These are phyloP conservation scores for Sinohyriopsis cumingii DNA, from an alignment of 2,888 invertebrate genomes.

Conservation along the genomic window DNA sequence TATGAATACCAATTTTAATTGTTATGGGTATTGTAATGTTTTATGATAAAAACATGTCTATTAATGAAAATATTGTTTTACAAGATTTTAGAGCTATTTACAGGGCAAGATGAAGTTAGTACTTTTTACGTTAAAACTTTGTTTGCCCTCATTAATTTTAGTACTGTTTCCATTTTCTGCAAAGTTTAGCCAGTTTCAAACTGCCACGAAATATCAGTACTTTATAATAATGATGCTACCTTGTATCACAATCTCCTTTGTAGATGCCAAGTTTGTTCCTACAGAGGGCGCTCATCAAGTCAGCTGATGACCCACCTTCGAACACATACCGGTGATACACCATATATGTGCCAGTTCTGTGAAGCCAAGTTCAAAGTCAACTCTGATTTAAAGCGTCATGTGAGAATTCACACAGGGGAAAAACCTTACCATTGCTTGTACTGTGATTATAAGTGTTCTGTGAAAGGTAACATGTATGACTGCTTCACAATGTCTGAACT, in stretches of 20 bases:
- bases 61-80: too few relatives aligned
- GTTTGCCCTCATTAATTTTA: too few relatives aligned
- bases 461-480: slow-evolving; percentile 60
- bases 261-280: slow-evolving; percentile 75
- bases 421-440: slow-evolving; percentile 68
- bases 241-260: slow-evolving; percentile 6
- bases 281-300: slow-evolving; percentile 73
- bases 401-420: slow-evolving; percentile 71
- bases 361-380: slow-evolving; percentile 73
- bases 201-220: too few relatives aligned
- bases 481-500: not conserved
- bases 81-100: too few relatives aligned
- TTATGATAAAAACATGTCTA: too few relatives aligned
- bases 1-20: too few relatives aligned
- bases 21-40: too few relatives aligned
- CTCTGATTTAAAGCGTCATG: slow-evolving; percentile 73
- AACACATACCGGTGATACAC: slow-evolving; percentile 72
- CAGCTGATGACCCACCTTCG: slow-evolving; percentile 74
- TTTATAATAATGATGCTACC: too few relatives aligned
- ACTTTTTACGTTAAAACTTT: too few relatives aligned
- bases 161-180: too few relatives aligned
- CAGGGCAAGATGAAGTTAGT: too few relatives aligned
- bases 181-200: too few relatives aligned
- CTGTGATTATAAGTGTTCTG: slow-evolving; percentile 70
- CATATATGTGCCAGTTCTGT: slow-evolving; percentile 69